Evolutionary conservation across 2,113 vertebrate genomes (phyloP).

Genomic region (Leucopsar rothschildi): DNA sequence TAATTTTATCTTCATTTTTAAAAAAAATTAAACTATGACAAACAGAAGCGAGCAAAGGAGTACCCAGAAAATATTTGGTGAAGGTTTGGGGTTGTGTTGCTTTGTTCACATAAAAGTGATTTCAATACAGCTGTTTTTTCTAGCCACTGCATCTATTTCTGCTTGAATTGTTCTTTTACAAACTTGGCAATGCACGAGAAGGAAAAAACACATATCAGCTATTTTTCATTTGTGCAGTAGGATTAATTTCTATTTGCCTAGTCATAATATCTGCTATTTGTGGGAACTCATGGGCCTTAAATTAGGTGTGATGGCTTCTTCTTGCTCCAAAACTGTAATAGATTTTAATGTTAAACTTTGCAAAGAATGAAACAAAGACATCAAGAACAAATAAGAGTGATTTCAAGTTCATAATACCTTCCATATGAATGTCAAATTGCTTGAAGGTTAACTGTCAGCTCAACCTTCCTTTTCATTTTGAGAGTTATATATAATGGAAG

Average conservation of each 20-base stretch:
- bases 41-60: background rate
- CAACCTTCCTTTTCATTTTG: background rate
- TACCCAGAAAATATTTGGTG: background rate
- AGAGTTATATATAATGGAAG: background rate
- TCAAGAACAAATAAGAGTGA: background rate
- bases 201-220: background rate
- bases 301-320: background rate
- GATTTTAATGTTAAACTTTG: background rate
- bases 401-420: constrained; percentile 16
- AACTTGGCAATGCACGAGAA: background rate
- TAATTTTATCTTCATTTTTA: background rate
- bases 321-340: background rate
- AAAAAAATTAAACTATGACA: too few relatives aligned
- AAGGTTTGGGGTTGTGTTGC: background rate
- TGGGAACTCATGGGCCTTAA: background rate
- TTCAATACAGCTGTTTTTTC: background rate
- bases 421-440: background rate
- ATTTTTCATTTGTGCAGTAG: background rate
- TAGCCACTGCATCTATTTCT: background rate
- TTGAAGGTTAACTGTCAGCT: constrained; percentile 11
- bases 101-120: background rate
- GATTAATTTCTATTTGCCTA: constrained; percentile 7
- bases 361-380: background rate
- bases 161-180: background rate
- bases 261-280: background rate